These are phyloP conservation scores for Ramphastos sulfuratus DNA, from an alignment of 2,113 vertebrate genomes.

Conservation along the genomic window DNA sequence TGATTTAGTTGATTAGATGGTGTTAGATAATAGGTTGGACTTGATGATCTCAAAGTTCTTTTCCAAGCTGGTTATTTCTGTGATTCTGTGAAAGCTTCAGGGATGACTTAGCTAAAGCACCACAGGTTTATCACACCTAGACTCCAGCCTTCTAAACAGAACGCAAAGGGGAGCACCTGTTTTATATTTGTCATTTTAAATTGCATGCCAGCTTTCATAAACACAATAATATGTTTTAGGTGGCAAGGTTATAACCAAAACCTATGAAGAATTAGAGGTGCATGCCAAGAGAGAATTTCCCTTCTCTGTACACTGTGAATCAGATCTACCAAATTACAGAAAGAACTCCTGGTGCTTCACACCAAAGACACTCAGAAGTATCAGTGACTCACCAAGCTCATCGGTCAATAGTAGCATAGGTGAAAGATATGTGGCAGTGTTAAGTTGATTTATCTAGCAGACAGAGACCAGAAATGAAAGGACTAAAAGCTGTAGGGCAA, in stretches of 20 bases:
- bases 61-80: too few relatives aligned
- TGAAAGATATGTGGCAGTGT: not conserved
- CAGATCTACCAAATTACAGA: not conserved
- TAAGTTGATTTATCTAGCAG: not conserved
- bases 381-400: not conserved
- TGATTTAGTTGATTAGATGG: too few relatives aligned
- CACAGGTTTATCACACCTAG: not conserved
- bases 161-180: not conserved
- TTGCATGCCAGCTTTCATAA: not conserved
- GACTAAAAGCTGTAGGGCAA: not conserved
- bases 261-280: not conserved
- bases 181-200: not conserved
- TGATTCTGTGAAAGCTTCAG: not conserved
- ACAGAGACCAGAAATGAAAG: not conserved
- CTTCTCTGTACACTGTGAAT: not conserved
- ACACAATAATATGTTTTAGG: not conserved
- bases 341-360: not conserved
- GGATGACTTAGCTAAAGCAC: not conserved
- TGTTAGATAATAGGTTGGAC: too few relatives aligned
- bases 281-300: not conserved
- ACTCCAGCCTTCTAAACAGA: not conserved
- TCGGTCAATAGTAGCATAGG: not conserved
- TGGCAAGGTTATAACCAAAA: not conserved
- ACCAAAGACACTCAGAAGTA: not conserved
- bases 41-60: too few relatives aligned